Percentiles rank a stretch among this genome's conserved stretches.
Conservation (phyloP, 2,113 vertebrate species). For the Chelonoidis abingdonii region DNA sequence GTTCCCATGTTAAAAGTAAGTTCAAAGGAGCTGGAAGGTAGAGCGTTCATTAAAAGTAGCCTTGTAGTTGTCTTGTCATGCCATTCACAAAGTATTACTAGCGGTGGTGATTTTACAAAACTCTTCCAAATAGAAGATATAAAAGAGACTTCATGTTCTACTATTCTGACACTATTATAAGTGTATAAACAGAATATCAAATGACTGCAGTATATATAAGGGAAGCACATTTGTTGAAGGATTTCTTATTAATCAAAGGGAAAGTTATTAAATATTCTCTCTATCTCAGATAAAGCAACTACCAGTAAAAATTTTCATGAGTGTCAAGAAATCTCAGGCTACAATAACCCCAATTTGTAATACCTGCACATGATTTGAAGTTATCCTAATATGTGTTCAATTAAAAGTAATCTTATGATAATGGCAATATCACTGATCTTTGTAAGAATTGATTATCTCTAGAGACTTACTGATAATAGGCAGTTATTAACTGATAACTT, state of each 20-base stretch:
- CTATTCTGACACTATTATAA: not conserved
- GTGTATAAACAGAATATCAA: conserved; percentile 41
- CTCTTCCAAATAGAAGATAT: not conserved
- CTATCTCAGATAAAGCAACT: conserved; percentile 21
- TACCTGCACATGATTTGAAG: not conserved
- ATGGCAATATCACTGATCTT: conserved; percentile 21
- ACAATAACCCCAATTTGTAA: conserved; percentile 49
- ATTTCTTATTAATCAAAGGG: not conserved
- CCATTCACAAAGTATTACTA: not conserved
- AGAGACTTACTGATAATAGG: not conserved
- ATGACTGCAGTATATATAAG: not conserved
- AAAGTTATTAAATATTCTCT: conserved; percentile 18
- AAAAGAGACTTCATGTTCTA: not conserved
- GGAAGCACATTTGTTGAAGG: not conserved
- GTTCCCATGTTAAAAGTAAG: conserved; percentile 1
- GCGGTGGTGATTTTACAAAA: conserved; percentile 27
- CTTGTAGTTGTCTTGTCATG: not conserved
- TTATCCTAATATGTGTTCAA: conserved; percentile 10
- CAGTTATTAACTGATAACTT: not conserved
- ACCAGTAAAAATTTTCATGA: not conserved
- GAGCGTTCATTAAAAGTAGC: not conserved
- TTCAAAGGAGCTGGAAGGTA: conserved; percentile 33
- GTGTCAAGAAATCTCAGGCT: conserved; percentile 21
- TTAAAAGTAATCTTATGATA: conserved; percentile 44
- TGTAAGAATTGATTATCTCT: conserved; percentile 24